Evolutionary conservation across 2,113 vertebrate species (phyloP).

Genomic region (Mastomys natalensis): DNA sequence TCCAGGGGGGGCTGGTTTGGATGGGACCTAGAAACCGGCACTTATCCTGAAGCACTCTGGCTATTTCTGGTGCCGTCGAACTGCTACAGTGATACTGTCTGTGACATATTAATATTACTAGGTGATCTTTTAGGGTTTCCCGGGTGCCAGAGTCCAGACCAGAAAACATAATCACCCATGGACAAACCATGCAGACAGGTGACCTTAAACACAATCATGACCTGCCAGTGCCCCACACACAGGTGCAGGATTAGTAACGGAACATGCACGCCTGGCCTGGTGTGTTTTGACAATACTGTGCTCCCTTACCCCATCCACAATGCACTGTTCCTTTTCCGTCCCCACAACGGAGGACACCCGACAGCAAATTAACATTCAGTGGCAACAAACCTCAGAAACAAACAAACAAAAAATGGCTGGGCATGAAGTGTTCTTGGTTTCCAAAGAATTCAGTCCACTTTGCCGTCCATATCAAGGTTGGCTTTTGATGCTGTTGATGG

Average conservation of each 20-base stretch:
- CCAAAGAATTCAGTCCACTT: conserved; percentile 42
- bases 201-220: neutral
- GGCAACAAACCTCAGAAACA: conserved; percentile 17
- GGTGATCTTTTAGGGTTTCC: neutral
- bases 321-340: rapidly evolving
- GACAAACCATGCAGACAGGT: conserved; percentile 1
- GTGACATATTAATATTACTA: neutral
- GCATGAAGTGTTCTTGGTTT: neutral
- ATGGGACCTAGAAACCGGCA: neutral
- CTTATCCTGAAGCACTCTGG: neutral
- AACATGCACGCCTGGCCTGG: neutral
- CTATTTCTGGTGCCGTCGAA: neutral
- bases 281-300: neutral
- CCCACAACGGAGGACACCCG: neutral
- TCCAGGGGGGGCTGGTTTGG: neutral
- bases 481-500: conserved; percentile 53
- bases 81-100: neutral
- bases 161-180: neutral
- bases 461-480: conserved; percentile 44
- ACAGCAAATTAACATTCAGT: conserved; percentile 7
- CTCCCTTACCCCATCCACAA: neutral
- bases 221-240: neutral
- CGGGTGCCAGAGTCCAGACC: neutral
- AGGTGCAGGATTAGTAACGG: neutral
- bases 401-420: conserved; percentile 48